These are phyloP conservation scores for Araneus ventricosus DNA, from an alignment of 1,140 invertebrate genomes.

Conservation along the genomic window DNA sequence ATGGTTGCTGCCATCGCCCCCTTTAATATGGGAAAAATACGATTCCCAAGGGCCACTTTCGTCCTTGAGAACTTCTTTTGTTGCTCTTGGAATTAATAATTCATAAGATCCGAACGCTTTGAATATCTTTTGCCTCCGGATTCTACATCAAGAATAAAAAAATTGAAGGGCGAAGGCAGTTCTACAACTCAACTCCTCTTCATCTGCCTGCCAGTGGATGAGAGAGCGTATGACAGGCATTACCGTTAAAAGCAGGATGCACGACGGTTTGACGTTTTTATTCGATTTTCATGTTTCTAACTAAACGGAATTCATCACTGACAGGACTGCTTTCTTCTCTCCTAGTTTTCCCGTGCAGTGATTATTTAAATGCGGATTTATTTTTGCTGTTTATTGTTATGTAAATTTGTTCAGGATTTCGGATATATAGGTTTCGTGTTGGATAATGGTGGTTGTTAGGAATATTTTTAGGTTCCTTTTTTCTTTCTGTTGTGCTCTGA, in stretches of 20 bases:
- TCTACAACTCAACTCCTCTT: conserved; percentile 7
- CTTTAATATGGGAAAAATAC: conserved; percentile 8
- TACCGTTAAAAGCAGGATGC: conserved; percentile 41
- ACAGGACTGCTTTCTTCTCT: neutral
- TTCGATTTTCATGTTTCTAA: conserved; percentile 36
- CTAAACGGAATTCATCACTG: conserved; percentile 32
- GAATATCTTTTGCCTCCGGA: conserved; percentile 7
- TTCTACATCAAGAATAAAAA: neutral
- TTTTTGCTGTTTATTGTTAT: conserved; percentile 53
- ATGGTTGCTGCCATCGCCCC: neutral
- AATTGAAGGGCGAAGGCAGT: conserved; percentile 10
- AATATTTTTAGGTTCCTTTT: conserved; percentile 14
- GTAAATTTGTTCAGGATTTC: conserved; percentile 33
- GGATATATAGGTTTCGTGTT: conserved; percentile 34
- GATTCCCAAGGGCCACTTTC: neutral
- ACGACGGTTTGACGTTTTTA: conserved; percentile 35
- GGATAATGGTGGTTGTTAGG: conserved; percentile 41
- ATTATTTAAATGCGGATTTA: conserved; percentile 35
- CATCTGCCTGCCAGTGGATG: neutral
- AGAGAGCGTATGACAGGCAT: conserved; percentile 17
- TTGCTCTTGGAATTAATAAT: conserved; percentile 39
- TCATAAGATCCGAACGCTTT: conserved; percentile 26
- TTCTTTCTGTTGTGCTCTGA: neutral
- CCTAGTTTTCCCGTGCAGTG: neutral
- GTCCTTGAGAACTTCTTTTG: conserved; percentile 35